These are phyloP conservation scores for Thymelicus sylvestris DNA, from an alignment of 2,888 invertebrate species.

Conservation along the genomic window DNA sequence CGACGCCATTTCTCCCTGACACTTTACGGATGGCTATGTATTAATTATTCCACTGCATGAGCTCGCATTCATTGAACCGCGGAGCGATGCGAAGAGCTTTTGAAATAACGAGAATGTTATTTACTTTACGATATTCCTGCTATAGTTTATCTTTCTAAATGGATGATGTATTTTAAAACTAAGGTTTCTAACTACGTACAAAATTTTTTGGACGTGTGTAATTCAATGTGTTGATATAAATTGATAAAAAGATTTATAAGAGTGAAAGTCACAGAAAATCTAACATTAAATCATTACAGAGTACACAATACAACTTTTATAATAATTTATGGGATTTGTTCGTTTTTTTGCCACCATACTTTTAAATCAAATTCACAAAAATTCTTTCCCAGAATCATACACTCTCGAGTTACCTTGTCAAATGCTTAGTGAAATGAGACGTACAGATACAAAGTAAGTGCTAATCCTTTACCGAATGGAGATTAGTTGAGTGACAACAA, in stretches of 20 bases:
- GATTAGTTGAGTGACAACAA: constrained; percentile 62
- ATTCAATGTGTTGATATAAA: too few relatives aligned
- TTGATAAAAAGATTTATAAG: too few relatives aligned
- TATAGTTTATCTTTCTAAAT: not conserved
- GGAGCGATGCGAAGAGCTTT: constrained; percentile 14
- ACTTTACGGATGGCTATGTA: constrained; percentile 69
- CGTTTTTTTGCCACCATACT: not conserved
- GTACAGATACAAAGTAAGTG: constrained; percentile 46
- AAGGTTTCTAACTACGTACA: too few relatives aligned
- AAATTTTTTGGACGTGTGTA: too few relatives aligned
- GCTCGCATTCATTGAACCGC: constrained; percentile 62
- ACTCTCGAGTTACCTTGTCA: constrained; percentile 33
- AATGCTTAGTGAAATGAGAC: constrained; percentile 39
- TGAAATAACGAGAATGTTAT: constrained; percentile 39
- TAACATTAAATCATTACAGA: not conserved
- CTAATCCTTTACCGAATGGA: constrained; percentile 60
- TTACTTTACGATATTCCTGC: constrained; percentile 31
- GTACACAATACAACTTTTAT: not conserved
- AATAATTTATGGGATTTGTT: not conserved
- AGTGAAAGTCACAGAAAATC: too few relatives aligned
- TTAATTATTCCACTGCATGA: constrained; percentile 70
- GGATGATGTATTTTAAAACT: not conserved
- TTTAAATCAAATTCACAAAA: constrained; percentile 1
- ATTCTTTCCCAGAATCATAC: constrained; percentile 23
- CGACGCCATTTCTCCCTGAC: constrained; percentile 64